Conservation (phyloP, 2,797 vertebrate genomes). For the Eupleurogrammus muticus region DNA sequence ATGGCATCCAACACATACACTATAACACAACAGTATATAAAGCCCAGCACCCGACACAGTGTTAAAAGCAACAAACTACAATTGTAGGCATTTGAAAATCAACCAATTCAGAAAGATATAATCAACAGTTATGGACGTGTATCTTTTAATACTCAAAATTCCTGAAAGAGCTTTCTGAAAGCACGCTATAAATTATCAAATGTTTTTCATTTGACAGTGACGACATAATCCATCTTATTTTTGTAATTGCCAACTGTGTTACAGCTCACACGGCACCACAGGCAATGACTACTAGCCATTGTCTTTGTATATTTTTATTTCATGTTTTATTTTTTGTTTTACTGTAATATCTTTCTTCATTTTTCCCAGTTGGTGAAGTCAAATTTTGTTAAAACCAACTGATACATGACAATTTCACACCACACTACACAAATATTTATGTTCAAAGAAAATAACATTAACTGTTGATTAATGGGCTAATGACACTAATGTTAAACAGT, state of each 20-base stretch:
- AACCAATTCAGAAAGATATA: background rate
- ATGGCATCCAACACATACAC: background rate
- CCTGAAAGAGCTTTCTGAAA: slow-evolving; percentile 3
- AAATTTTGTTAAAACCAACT: slow-evolving; percentile 1
- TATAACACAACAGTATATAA: background rate
- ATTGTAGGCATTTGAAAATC: background rate
- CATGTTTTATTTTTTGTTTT: slow-evolving; percentile 11
- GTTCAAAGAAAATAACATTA: slow-evolving; percentile 3
- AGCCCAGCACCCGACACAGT: background rate
- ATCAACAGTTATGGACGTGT: background rate
- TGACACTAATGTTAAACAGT: slow-evolving; percentile 27
- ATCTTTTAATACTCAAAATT: background rate
- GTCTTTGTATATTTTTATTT: background rate
- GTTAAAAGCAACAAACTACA: background rate
- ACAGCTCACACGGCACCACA: slow-evolving; percentile 81
- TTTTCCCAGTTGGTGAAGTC: background rate
- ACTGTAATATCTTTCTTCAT: background rate
- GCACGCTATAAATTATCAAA: background rate
- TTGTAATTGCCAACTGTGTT: slow-evolving; percentile 24
- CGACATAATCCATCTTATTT: background rate
- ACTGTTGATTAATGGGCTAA: slow-evolving; percentile 5
- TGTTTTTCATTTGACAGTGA: background rate
- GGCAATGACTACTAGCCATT: background rate
- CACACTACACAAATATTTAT: slow-evolving; percentile 1
- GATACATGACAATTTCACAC: background rate